These are phyloP conservation scores for Acanthisitta chloris DNA, from an alignment of 2,113 vertebrate genomes.

Conservation along the genomic window DNA sequence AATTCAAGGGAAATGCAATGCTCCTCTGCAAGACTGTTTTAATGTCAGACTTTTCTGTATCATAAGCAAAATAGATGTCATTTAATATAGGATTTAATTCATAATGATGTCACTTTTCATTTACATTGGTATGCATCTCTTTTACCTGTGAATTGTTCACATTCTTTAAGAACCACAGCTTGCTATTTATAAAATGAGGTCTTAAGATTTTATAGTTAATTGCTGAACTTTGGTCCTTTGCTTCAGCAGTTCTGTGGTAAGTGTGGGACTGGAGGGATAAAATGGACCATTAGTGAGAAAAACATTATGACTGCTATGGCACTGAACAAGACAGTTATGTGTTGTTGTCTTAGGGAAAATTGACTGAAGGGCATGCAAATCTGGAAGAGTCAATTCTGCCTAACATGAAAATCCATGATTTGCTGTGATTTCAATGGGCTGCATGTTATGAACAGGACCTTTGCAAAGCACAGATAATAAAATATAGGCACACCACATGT, in stretches of 20 bases:
- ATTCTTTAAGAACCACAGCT: background rate
- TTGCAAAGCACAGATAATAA: background rate
- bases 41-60: background rate
- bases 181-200: background rate
- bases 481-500: accelerated
- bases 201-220: background rate
- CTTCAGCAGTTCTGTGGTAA: background rate
- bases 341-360: background rate
- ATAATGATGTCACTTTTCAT: background rate
- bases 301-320: background rate
- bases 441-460: background rate
- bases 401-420: background rate
- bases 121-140: background rate
- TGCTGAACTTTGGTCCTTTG: background rate
- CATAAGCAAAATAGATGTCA: background rate
- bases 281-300: accelerated
- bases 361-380: background rate
- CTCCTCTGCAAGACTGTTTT: background rate
- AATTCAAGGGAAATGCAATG: background rate
- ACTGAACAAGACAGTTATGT: background rate
- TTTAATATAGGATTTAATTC: background rate
- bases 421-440: background rate
- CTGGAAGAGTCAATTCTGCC: background rate
- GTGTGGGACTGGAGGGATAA: background rate
- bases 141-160: background rate